These are phyloP conservation scores for Girardinichthys multiradiatus DNA, from an alignment of 2,113 vertebrate genomes.

Conservation along the genomic window DNA sequence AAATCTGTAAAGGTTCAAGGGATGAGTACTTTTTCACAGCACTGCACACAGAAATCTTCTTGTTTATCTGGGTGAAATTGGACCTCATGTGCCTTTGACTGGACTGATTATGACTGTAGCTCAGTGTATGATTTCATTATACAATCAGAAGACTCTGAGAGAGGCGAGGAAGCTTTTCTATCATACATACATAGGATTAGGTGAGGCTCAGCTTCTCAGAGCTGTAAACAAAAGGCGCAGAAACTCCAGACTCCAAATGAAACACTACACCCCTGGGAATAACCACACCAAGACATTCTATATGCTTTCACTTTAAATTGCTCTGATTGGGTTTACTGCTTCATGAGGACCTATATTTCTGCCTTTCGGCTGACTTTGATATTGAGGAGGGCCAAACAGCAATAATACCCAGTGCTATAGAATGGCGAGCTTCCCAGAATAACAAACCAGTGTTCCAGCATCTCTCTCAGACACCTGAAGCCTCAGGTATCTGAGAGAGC, in stretches of 20 bases:
- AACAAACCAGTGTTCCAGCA: slow-evolving; percentile 23
- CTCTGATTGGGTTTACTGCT: slow-evolving; percentile 29
- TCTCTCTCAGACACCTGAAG: slow-evolving; percentile 22
- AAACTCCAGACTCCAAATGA: slow-evolving; percentile 34
- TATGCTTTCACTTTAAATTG: slow-evolving; percentile 34
- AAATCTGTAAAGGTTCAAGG: neutral
- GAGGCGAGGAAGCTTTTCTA: neutral
- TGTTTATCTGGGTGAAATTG: slow-evolving; percentile 6
- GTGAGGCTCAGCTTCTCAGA: slow-evolving; percentile 2
- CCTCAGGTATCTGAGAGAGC: too few relatives aligned
- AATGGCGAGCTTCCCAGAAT: slow-evolving; percentile 27
- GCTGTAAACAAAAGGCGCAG: slow-evolving; percentile 39
- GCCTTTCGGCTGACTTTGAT: slow-evolving; percentile 45
- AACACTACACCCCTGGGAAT: slow-evolving; percentile 63
- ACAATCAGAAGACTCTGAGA: neutral
- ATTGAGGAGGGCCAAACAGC: slow-evolving; percentile 39
- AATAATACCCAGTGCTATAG: slow-evolving; percentile 9
- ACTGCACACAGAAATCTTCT: neutral
- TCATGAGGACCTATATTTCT: slow-evolving; percentile 25
- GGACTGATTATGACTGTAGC: neutral
- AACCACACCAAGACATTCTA: slow-evolving; percentile 41
- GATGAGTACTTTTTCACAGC: neutral
- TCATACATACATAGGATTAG: neutral
- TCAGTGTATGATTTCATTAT: neutral
- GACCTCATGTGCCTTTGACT: neutral